Percentiles rank a stretch among this genome's conserved stretches.
Conservation (phyloP, 2,888 invertebrate genomes). For the Chesias legatella region DNA sequence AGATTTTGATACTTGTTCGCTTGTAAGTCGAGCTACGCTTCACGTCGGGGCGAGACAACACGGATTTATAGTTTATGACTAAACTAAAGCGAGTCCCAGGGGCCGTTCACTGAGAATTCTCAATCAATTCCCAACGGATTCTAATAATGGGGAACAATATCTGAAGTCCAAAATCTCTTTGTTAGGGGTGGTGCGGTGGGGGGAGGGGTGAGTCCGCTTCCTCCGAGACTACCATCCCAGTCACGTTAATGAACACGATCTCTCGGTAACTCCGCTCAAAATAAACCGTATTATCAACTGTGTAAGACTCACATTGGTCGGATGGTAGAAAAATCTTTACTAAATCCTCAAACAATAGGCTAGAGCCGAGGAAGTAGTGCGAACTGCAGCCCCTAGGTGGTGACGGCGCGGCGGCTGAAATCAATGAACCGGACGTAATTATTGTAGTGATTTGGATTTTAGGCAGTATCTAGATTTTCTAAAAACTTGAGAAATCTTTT, state of each 20-base stretch:
- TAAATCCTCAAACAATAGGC: too few relatives aligned
- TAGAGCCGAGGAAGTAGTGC: too few relatives aligned
- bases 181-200: too few relatives aligned
- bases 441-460: too few relatives aligned
- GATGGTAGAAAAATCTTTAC: background rate
- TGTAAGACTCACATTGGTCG: background rate
- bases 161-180: conserved; percentile 24
- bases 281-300: background rate
- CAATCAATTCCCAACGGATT: conserved; percentile 24
- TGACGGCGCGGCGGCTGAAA: too few relatives aligned
- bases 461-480: too few relatives aligned
- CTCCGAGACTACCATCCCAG: conserved; percentile 18
- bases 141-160: conserved; percentile 24
- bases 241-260: conserved; percentile 1
- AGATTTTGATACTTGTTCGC: too few relatives aligned
- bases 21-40: too few relatives aligned
- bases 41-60: too few relatives aligned
- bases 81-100: conserved; percentile 1
- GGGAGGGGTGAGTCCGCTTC: conserved; percentile 10
- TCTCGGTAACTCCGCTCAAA: background rate
- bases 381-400: too few relatives aligned
- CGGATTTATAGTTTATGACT: background rate
- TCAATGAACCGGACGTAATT: too few relatives aligned
- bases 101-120: conserved; percentile 14
- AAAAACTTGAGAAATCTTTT: too few relatives aligned